These are phyloP conservation scores for Pampusana beccarii DNA, from an alignment of 2,113 vertebrate genomes.

Conservation along the genomic window DNA sequence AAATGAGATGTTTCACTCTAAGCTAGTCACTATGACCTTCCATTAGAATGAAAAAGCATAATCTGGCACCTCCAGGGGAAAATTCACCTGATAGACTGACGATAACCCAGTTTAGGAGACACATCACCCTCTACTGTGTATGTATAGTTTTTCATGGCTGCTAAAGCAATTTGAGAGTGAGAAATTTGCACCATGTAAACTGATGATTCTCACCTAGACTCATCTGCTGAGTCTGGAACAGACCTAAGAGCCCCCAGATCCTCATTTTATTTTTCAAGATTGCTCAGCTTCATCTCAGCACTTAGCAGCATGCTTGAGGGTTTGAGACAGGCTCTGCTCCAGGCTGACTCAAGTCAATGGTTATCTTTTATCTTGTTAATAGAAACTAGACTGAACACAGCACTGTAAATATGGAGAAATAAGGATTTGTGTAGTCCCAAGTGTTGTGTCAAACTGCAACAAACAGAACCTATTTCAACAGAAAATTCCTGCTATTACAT, in stretches of 20 bases:
- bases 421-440: neutral
- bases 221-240: neutral
- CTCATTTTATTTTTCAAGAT: neutral
- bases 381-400: neutral
- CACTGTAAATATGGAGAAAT: neutral
- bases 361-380: neutral
- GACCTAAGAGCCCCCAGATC: neutral
- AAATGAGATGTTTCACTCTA: neutral
- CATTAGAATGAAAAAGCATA: neutral
- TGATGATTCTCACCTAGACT: neutral
- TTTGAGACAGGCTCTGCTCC: neutral
- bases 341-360: neutral
- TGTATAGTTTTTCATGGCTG: neutral
- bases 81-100: neutral
- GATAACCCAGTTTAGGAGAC: neutral
- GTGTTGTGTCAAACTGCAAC: neutral
- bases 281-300: neutral
- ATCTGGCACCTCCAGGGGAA: neutral
- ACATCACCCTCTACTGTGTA: neutral
- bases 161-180: neutral
- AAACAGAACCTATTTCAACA: neutral
- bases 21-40: neutral
- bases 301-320: neutral
- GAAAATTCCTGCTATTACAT: neutral
- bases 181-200: neutral